Conservation (phyloP, 2,113 vertebrate species). For the Platysteira castanea region DNA sequence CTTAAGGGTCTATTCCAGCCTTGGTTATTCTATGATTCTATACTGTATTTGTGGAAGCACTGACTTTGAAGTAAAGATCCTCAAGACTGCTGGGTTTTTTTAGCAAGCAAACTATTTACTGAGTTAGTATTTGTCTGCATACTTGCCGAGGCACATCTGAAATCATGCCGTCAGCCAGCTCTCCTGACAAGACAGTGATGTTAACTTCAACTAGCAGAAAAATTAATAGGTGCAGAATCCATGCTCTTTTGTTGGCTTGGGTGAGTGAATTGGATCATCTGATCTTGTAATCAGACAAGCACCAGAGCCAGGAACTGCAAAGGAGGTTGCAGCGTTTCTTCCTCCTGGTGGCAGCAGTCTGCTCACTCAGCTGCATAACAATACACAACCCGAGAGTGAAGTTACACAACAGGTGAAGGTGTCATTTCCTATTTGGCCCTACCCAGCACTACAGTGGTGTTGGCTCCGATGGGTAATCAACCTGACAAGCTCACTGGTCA, state of each 20-base stretch:
- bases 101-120: neutral
- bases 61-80: neutral
- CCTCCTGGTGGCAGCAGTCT: neutral
- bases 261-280: neutral
- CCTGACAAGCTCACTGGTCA: neutral
- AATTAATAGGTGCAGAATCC: neutral
- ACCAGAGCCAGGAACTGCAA: neutral
- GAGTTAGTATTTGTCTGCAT: neutral
- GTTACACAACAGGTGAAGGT: neutral
- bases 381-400: neutral
- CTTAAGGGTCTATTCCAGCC: neutral
- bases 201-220: neutral
- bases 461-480: neutral
- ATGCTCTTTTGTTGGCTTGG: neutral
- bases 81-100: neutral
- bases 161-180: neutral
- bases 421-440: neutral
- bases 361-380: neutral
- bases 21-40: neutral
- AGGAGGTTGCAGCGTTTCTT: neutral
- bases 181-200: neutral
- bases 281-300: neutral
- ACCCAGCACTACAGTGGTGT: neutral
- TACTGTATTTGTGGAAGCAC: neutral
- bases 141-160: accelerated